phyloP scores from a whole-genome alignment of 1,140 invertebrate genomes.

The Mizuhopecten yessoensis region DNA sequence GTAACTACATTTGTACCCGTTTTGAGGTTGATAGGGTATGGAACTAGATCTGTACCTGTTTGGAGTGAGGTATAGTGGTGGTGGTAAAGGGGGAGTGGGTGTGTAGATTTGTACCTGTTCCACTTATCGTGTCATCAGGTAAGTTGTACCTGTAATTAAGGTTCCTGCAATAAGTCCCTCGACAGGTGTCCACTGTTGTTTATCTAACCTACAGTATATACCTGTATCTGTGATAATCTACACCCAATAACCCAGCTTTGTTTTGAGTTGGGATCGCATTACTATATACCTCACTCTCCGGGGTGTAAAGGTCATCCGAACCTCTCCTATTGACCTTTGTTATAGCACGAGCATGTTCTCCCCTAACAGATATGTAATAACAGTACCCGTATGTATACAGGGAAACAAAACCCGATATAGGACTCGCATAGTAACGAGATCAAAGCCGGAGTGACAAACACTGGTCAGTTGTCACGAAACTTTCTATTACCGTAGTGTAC shows the following conservation, averaged over 20 bases:
- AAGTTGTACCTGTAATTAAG: constrained; percentile 6
- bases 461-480: not conserved
- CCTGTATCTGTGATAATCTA: constrained; percentile 8
- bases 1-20: too few species aligned
- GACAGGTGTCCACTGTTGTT: not conserved
- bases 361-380: not conserved
- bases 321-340: not conserved
- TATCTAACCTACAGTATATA: not conserved
- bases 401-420: too few species aligned
- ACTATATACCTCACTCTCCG: constrained; percentile 15
- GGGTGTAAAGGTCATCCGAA: not conserved
- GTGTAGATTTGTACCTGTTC: not conserved
- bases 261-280: not conserved
- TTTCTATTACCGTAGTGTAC: not conserved
- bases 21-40: too few species aligned
- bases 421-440: not conserved
- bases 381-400: not conserved
- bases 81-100: too few species aligned
- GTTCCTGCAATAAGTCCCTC: not conserved
- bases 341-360: too few species aligned
- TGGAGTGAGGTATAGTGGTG: too few species aligned
- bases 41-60: too few species aligned
- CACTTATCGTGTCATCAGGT: not conserved
- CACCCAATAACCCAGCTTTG: not conserved
- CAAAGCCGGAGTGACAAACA: not conserved